Evolutionary conservation across 2,888 invertebrate genomes (phyloP).

Genomic region (Charanyca ferruginea): DNA sequence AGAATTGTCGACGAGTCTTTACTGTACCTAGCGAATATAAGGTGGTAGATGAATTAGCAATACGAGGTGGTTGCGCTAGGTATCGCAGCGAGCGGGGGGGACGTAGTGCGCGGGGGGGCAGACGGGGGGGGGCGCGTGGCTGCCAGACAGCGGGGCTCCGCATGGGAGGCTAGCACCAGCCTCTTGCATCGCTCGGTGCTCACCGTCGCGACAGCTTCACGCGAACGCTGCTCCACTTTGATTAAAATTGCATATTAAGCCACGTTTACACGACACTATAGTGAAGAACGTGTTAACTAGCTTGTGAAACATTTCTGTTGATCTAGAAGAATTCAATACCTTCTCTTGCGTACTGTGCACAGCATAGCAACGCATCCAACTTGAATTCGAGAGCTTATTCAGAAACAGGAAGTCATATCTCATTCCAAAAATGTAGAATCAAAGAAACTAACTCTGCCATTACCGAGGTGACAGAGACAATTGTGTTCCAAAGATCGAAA

Average conservation of each 20-base stretch:
- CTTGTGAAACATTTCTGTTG: constrained; percentile 60
- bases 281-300: constrained; percentile 66
- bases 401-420: constrained; percentile 23
- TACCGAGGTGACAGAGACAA: constrained; percentile 8
- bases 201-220: constrained; percentile 87
- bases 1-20: constrained; percentile 74
- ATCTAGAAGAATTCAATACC: constrained; percentile 50
- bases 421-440: constrained; percentile 18
- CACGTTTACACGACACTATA: constrained; percentile 68
- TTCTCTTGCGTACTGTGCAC: constrained; percentile 43
- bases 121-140: constrained; percentile 74
- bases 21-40: constrained; percentile 71
- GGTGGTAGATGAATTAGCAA: constrained; percentile 83
- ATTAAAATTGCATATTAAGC: constrained; percentile 83
- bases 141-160: constrained; percentile 91
- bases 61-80: constrained; percentile 84
- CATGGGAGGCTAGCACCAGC: constrained; percentile 89
- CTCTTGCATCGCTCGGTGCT: constrained; percentile 86
- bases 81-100: constrained; percentile 69
- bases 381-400: constrained; percentile 26
- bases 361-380: constrained; percentile 28
- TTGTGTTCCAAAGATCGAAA: constrained; percentile 19
- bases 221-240: constrained; percentile 87
- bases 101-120: constrained; percentile 60
- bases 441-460: constrained; percentile 32